Evolutionary conservation across 1,140 invertebrate genomes (phyloP).

Genomic region (Sminthurides bifidus): DNA sequence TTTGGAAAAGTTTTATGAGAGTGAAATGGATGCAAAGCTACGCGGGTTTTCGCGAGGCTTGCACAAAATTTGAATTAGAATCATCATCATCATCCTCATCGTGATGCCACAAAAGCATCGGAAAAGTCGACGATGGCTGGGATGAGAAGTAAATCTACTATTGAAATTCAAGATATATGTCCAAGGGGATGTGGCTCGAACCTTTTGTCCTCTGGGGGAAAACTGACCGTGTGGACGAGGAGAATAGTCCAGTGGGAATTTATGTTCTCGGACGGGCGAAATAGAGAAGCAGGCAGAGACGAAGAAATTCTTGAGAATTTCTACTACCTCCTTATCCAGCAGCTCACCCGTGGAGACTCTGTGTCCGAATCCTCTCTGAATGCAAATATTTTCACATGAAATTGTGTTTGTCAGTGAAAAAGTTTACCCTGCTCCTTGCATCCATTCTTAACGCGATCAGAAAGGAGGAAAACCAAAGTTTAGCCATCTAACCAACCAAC

Average conservation of each 20-base stretch:
- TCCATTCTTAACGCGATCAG: too few species aligned
- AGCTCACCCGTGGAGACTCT: constrained; percentile 18
- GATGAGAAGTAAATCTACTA: not conserved
- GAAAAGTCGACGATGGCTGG: too few species aligned
- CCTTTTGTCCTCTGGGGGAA: constrained; percentile 16
- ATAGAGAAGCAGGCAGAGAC: too few species aligned
- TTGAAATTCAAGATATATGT: not conserved
- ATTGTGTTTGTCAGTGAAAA: constrained; percentile 24
- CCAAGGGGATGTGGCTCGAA: not conserved
- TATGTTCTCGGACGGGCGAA: too few species aligned
- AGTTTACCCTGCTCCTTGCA: too few species aligned
- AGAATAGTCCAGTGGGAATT: too few species aligned
- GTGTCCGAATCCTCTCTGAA: constrained; percentile 19
- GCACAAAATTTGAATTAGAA: constrained; percentile 28
- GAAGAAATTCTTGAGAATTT: too few species aligned
- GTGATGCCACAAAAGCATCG: too few species aligned
- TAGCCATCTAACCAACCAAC: too few species aligned
- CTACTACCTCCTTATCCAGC: constrained; percentile 16
- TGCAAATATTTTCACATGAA: constrained; percentile 29
- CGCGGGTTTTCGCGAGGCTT: constrained; percentile 22
- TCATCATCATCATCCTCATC: constrained; percentile 11
- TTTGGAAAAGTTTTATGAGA: not conserved
- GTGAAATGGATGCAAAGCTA: constrained; percentile 13
- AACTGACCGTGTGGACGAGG: too few species aligned
- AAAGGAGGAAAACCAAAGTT: too few species aligned